phyloP scores from a whole-genome alignment of 2,113 vertebrate genomes.

The Tauraco erythrolophus region DNA sequence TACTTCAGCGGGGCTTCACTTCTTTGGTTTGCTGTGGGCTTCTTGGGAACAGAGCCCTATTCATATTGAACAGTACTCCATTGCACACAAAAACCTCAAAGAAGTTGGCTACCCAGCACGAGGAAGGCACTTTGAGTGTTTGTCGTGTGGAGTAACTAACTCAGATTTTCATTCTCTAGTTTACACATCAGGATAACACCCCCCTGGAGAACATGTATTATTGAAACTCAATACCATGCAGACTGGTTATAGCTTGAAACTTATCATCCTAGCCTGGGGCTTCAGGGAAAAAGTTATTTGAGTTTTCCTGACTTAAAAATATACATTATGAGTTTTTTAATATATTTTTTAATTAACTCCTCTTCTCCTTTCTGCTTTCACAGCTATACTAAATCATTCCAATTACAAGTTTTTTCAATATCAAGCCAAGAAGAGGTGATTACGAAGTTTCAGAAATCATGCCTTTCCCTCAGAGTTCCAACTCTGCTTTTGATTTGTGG shows the following conservation, averaged over 20 bases:
- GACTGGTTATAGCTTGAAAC: conserved; percentile 39
- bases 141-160: background rate
- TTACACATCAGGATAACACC: conserved; percentile 21
- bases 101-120: background rate
- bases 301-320: conserved; percentile 49
- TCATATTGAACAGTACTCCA: background rate
- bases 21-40: background rate
- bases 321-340: conserved; percentile 63
- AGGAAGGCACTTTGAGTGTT: background rate
- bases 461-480: background rate
- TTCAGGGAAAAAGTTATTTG: conserved; percentile 27
- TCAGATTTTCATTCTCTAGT: conserved; percentile 27
- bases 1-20: background rate
- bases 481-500: background rate
- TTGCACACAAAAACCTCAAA: background rate
- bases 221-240: conserved; percentile 46
- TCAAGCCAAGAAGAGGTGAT: conserved; percentile 55
- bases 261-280: conserved; percentile 39
- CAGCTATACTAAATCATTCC: conserved; percentile 60
- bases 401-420: conserved; percentile 52
- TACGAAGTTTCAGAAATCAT: conserved; percentile 47
- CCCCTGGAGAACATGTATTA: conserved; percentile 43
- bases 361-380: conserved; percentile 57
- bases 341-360: conserved; percentile 69
- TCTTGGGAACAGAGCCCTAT: background rate